Base-by-base conservation (phyloP, 2,113 vertebrate species). In the Thalassoma bifasciatum region DNA sequence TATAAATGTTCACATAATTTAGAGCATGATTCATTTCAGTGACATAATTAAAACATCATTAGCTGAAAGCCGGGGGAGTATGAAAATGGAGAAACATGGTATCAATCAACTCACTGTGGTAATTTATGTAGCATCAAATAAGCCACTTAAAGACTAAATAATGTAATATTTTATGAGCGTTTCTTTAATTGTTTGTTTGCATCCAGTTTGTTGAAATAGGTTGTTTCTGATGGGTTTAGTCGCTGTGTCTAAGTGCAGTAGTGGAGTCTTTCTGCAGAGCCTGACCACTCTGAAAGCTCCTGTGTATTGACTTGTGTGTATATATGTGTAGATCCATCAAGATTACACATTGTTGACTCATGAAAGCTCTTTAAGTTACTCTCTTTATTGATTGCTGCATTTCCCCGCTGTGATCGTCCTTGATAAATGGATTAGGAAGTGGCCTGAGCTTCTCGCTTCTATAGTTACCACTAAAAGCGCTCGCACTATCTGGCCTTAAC, bases 371-470 rank as follows among this genome's bases (percentile, higher is more conserved):
- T 81, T 67, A 72, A 76, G 70, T 79, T 68, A 58, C 76, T 81
- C 59, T 46, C 13, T 12, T 49, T 72, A 91, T 90, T 69, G 88
- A 91, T 82, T 54, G 67, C 24, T 82, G 79, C 66, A 52, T 82
- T 83, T 74, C 50, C 63, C 42, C 21, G 6, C 51, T 42, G 68
- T 65, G 70, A 72, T 70, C 76, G 72, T 72, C 72, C 74, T 34
- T 79, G 70, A 79, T 88, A 82, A 89, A 90, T 72, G 63, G 70
- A 83, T 87, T 72, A 84, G 71, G 72, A 75, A 53, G 66, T 70
- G 47, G 65, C 49, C 66, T 47, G 10, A 53, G 71, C 75, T 83
- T 74, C 81, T 67, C 72, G 5, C 65, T 40, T 82, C 73, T 64
- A 21, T 34, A 84, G 46, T 83, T 84, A 73, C 78, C 60, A 36